Evolutionary conservation across 2,797 vertebrate genomes (phyloP).

Genomic region (Dallia pectoralis): DNA sequence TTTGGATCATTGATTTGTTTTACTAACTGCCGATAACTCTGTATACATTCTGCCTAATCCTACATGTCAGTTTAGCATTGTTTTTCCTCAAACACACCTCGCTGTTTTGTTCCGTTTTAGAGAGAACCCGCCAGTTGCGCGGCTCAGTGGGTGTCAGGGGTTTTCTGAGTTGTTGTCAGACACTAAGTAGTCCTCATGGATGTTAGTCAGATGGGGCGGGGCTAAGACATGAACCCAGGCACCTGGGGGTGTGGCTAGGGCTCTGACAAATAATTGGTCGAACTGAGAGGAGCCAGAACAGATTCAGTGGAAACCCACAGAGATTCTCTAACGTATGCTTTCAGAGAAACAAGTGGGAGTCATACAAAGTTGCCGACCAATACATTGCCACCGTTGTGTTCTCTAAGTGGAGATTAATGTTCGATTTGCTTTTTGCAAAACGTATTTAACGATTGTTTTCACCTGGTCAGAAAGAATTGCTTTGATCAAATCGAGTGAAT

Average conservation of each 20-base stretch:
- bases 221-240: slow-evolving; percentile 43
- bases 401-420: no score
- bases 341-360: background rate
- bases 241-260: slow-evolving; percentile 18
- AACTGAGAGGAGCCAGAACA: background rate
- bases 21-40: background rate
- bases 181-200: slow-evolving; percentile 45
- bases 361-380: background rate
- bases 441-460: no score
- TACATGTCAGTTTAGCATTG: background rate
- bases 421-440: no score
- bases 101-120: background rate
- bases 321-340: background rate
- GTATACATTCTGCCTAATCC: background rate
- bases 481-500: no score
- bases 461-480: no score
- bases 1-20: background rate
- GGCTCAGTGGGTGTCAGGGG: slow-evolving; percentile 25
- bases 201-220: slow-evolving; percentile 24
- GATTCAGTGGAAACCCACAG: slow-evolving; percentile 22
- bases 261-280: slow-evolving; percentile 20
- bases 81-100: background rate
- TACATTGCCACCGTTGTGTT: background rate
- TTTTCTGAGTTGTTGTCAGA: slow-evolving; percentile 40
- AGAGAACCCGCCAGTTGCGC: background rate